Evolutionary conservation across 2,797 vertebrate species (phyloP).

Genomic region (Myiothlypis chrysogaster): DNA sequence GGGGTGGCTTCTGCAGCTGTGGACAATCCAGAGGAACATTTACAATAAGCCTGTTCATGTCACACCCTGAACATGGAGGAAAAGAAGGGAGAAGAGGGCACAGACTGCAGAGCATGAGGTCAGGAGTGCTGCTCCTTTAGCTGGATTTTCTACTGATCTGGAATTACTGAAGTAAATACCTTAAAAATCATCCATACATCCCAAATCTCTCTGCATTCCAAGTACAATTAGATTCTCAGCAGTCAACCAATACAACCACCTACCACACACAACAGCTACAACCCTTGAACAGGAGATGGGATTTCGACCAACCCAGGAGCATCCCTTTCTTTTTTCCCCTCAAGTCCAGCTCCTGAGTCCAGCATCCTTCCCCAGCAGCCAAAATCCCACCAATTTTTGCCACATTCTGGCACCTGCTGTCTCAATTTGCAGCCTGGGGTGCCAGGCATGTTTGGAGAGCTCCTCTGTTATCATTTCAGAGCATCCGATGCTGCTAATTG

Average conservation of each 20-base stretch:
- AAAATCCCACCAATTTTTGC: background rate
- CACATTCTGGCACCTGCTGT: background rate
- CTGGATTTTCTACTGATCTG: background rate
- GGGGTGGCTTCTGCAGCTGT: background rate
- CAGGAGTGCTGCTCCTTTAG: background rate
- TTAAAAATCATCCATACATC: background rate
- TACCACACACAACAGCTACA: background rate
- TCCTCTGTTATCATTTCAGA: slow-evolving; percentile 16
- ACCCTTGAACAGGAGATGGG: rapidly evolving
- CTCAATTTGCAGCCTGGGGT: background rate
- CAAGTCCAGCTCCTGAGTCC: rapidly evolving
- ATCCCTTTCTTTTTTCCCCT: background rate
- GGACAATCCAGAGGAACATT: background rate
- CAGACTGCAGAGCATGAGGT: rapidly evolving
- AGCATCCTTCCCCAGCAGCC: background rate
- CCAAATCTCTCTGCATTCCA: background rate
- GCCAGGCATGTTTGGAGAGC: background rate
- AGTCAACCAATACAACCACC: background rate
- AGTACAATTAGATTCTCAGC: background rate
- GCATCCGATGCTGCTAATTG: slow-evolving; percentile 51
- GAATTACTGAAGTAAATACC: background rate
- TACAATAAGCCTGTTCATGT: background rate
- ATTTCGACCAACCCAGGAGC: background rate
- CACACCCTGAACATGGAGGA: rapidly evolving
- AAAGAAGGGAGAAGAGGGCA: background rate